These are phyloP conservation scores for Heterotis niloticus DNA, from an alignment of 2,113 vertebrate genomes.

Conservation along the genomic window DNA sequence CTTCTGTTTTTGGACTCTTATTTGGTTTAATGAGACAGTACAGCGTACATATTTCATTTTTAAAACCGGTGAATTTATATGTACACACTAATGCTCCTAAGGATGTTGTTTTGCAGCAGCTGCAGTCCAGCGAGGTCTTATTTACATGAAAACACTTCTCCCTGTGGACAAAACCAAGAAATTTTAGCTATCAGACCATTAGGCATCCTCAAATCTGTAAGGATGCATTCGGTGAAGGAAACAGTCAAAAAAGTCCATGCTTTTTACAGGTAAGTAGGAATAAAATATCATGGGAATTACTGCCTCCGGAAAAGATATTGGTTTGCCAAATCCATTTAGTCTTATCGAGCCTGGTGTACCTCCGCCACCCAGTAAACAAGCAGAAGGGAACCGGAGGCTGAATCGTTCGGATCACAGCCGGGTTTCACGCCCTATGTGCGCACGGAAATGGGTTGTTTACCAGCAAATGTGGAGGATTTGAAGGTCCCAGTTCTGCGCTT, in stretches of 20 bases:
- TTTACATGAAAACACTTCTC: conserved; percentile 9
- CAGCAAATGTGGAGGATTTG: conserved; percentile 14
- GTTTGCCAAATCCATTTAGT: conserved; percentile 1
- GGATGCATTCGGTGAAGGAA: not conserved
- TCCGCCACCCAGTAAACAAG: not conserved
- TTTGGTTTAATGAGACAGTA: not conserved
- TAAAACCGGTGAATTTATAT: not conserved
- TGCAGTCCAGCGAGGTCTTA: not conserved
- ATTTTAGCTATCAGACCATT: not conserved
- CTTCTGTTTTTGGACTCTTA: too few species aligned
- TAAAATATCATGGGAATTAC: not conserved
- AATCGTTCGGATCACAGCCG: not conserved
- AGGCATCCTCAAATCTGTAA: too few species aligned
- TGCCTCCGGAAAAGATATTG: not conserved
- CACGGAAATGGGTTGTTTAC: conserved; percentile 5
- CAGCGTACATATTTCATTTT: not conserved
- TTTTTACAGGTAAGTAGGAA: not conserved
- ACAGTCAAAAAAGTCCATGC: not conserved
- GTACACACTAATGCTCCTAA: not conserved
- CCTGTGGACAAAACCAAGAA: conserved; percentile 6
- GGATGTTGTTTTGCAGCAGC: not conserved
- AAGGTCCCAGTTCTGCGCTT: not conserved
- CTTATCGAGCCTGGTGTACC: not conserved
- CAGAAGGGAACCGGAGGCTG: not conserved
- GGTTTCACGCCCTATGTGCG: not conserved